A percentile compares a stretch with the other conserved stretches of the same genome.
Evolutionary conservation across 2,113 vertebrate genomes (phyloP).

Genomic region (Prunella fulvescens): DNA sequence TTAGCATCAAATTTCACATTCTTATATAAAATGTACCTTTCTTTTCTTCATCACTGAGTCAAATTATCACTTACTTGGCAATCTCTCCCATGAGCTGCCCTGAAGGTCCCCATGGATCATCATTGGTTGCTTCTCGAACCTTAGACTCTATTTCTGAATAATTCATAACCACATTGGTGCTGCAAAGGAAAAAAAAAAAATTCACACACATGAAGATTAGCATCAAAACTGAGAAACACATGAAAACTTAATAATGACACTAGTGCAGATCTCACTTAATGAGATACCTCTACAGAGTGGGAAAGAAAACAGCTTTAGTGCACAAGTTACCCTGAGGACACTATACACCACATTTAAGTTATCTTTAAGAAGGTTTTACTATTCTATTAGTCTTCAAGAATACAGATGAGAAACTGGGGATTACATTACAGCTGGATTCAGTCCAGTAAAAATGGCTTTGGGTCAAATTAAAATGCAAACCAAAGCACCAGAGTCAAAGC

Average conservation of each 20-base stretch:
- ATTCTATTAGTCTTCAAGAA: slow-evolving; percentile 70
- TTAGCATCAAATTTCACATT: slow-evolving; percentile 53
- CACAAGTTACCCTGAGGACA: slow-evolving; percentile 71
- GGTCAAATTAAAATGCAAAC: slow-evolving; percentile 66
- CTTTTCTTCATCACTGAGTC: slow-evolving; percentile 72
- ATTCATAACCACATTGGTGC: slow-evolving; percentile 99
- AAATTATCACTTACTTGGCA: slow-evolving; percentile 90
- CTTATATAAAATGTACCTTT: slow-evolving; percentile 59
- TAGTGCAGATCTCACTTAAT: slow-evolving; percentile 71
- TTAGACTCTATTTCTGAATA: slow-evolving; percentile 98
- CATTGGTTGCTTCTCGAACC: slow-evolving; percentile 99
- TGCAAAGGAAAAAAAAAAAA: slow-evolving; percentile 73
- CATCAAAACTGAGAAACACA: slow-evolving; percentile 82
- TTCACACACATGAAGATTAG: slow-evolving; percentile 76
- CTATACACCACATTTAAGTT: slow-evolving; percentile 67
- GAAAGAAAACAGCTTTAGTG: slow-evolving; percentile 68
- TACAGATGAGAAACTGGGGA: slow-evolving; percentile 58
- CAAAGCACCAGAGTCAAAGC: slow-evolving; percentile 9
- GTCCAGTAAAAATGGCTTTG: slow-evolving; percentile 58
- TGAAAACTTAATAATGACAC: slow-evolving; percentile 84
- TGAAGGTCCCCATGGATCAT: slow-evolving; percentile 98
- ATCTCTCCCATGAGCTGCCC: slow-evolving; percentile 98
- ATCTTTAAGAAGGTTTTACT: slow-evolving; percentile 72
- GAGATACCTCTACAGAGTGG: slow-evolving; percentile 73
- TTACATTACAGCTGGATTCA: slow-evolving; percentile 53